Evolutionary conservation across 37 sponge, comb jelly and placozoan genomes (phyloP).

Genomic region (Beroe ovata): DNA sequence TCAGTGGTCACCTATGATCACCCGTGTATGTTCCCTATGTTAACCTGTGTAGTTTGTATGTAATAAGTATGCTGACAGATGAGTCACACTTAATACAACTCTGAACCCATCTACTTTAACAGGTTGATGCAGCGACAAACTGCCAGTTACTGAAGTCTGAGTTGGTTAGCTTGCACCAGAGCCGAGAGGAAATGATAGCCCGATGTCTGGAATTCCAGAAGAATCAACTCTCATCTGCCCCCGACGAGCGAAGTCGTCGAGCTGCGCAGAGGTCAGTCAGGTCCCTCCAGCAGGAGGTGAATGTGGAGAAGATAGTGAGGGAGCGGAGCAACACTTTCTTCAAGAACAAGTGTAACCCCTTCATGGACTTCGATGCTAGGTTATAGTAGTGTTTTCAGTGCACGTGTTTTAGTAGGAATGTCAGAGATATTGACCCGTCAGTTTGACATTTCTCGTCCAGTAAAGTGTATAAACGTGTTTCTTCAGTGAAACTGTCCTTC

Average conservation of each 20-base stretch:
- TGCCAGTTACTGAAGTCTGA: constrained; percentile 14
- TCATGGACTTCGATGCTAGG: constrained; percentile 26
- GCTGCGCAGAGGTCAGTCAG: not conserved
- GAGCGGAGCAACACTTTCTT: constrained; percentile 46
- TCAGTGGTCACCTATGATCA: too few relatives aligned
- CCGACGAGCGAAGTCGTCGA: not conserved
- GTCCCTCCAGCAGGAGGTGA: constrained; percentile 9
- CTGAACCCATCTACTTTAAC: too few relatives aligned
- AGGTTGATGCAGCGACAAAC: constrained; percentile 34
- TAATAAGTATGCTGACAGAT: too few relatives aligned
- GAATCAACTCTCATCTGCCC: not conserved
- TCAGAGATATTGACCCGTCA: too few relatives aligned
- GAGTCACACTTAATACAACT: too few relatives aligned
- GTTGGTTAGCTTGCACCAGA: not conserved
- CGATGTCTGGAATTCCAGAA: constrained; percentile 17
- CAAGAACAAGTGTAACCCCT: constrained; percentile 34
- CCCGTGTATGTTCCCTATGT: too few relatives aligned
- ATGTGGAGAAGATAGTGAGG: constrained; percentile 27
- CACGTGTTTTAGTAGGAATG: too few relatives aligned
- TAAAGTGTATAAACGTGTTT: too few relatives aligned
- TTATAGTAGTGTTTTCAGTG: constrained; percentile 18
- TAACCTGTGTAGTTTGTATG: too few relatives aligned
- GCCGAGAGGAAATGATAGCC: constrained; percentile 7
- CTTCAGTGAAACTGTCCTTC: too few relatives aligned
- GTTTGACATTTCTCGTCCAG: too few relatives aligned